phyloP scores from a whole-genome alignment of 2,888 invertebrate genomes.

The Chouioia cunea region DNA sequence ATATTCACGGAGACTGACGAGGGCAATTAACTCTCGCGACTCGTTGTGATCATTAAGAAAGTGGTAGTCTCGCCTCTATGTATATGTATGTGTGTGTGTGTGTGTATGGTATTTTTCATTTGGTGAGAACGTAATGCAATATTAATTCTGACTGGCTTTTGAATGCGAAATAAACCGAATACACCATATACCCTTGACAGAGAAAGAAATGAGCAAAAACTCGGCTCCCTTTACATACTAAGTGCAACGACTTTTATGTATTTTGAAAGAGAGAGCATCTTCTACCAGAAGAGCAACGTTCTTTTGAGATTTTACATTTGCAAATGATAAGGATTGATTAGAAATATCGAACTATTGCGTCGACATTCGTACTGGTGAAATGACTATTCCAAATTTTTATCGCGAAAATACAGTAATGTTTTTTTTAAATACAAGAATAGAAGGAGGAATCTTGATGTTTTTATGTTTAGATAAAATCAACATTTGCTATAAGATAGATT shows the following conservation, averaged over 20 bases:
- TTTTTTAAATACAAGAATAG: no score
- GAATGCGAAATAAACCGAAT: conserved; percentile 55
- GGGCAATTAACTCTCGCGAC: no score
- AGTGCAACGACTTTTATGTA: conserved; percentile 47
- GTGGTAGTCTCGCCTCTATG: no score
- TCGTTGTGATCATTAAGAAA: no score
- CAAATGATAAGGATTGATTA: neutral
- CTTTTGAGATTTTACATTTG: neutral
- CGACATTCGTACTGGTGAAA: no score
- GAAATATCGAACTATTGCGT: neutral
- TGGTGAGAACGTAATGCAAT: conserved; percentile 51
- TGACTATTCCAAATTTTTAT: no score
- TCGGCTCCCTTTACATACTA: conserved; percentile 58
- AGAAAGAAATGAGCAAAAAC: conserved; percentile 47
- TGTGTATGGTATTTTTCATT: no score
- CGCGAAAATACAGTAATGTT: no score
- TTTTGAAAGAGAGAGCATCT: no score
- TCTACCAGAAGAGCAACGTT: neutral
- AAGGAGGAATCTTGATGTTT: neutral
- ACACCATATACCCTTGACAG: neutral
- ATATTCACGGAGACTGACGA: no score
- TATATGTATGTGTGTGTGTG: no score
- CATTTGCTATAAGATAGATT: neutral
- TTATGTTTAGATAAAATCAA: neutral
- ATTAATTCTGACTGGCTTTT: conserved; percentile 58